Conservation (phyloP, 2,113 vertebrate species). For the Merops nubicus region DNA sequence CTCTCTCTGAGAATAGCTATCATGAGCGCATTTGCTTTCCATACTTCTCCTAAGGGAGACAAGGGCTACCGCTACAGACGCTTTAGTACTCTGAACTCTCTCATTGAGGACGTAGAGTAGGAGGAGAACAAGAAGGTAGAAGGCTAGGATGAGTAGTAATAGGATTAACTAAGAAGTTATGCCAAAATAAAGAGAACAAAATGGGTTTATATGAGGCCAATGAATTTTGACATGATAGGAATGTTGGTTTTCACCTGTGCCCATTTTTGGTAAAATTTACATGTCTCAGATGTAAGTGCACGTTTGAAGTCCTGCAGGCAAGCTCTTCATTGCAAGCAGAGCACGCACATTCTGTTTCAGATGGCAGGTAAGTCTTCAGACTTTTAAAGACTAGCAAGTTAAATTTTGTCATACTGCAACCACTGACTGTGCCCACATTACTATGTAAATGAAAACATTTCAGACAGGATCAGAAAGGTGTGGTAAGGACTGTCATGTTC, state of each 20-base stretch:
- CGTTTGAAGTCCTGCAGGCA: background rate
- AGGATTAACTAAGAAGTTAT: background rate
- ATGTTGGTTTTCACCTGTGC: background rate
- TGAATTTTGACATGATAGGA: background rate
- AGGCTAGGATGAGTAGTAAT: background rate
- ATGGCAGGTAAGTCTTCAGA: background rate
- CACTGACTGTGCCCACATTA: background rate
- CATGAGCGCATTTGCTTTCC: background rate
- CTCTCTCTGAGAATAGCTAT: background rate
- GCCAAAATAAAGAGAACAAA: background rate
- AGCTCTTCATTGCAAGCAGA: background rate
- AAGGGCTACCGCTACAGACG: rapidly evolving
- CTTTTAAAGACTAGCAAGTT: background rate
- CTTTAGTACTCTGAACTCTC: background rate
- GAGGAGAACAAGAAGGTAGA: background rate
- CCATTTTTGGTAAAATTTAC: background rate
- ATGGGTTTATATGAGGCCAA: too few relatives aligned
- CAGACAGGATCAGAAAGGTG: slow-evolving; percentile 20
- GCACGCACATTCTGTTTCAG: background rate
- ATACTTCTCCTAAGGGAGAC: background rate
- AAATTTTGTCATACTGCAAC: background rate
- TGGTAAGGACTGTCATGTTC: slow-evolving; percentile 12
- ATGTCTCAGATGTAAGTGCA: background rate
- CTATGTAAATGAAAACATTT: slow-evolving; percentile 14
- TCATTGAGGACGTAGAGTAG: background rate